phyloP scores from a whole-genome alignment of 2,888 invertebrate genomes.

The Rhingia campestris region DNA sequence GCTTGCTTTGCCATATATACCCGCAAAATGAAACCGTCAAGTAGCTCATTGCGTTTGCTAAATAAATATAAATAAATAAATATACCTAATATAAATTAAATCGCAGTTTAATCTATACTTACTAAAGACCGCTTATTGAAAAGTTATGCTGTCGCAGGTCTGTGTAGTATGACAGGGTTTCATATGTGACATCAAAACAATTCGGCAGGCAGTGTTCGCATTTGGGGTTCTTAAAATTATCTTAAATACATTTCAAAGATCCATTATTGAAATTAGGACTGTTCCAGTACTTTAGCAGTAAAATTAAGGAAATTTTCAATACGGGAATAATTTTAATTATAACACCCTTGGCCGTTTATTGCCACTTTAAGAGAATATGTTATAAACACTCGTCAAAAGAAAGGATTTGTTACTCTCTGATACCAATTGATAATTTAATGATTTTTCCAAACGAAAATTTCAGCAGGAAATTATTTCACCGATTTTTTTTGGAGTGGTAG shows the following conservation, averaged over 20 bases:
- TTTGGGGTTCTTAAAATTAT: slow-evolving; percentile 79
- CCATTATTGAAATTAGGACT: too few relatives aligned
- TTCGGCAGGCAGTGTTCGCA: slow-evolving; percentile 82
- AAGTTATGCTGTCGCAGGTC: slow-evolving; percentile 79
- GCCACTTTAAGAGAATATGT: too few relatives aligned
- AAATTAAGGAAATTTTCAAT: too few relatives aligned
- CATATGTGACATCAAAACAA: slow-evolving; percentile 82
- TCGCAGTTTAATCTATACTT: slow-evolving; percentile 60
- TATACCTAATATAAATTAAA: not conserved
- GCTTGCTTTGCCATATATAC: slow-evolving; percentile 81
- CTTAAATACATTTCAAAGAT: slow-evolving; percentile 70
- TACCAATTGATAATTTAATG: too few relatives aligned
- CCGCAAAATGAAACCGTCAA: slow-evolving; percentile 79
- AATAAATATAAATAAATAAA: not conserved
- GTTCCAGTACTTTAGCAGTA: too few relatives aligned
- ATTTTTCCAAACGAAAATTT: too few relatives aligned
- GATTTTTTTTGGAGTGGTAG: too few relatives aligned
- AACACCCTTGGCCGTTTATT: too few relatives aligned
- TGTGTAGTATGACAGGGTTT: slow-evolving; percentile 80
- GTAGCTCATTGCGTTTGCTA: slow-evolving; percentile 75
- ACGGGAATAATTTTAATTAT: too few relatives aligned
- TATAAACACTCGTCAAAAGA: too few relatives aligned
- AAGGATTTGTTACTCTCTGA: too few relatives aligned
- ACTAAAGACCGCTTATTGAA: slow-evolving; percentile 81
- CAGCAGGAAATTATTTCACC: too few relatives aligned